Percentiles rank a stretch among this genome's conserved stretches.
phyloP scores from a whole-genome alignment of 2,888 invertebrate species.

The Selenia dentaria region DNA sequence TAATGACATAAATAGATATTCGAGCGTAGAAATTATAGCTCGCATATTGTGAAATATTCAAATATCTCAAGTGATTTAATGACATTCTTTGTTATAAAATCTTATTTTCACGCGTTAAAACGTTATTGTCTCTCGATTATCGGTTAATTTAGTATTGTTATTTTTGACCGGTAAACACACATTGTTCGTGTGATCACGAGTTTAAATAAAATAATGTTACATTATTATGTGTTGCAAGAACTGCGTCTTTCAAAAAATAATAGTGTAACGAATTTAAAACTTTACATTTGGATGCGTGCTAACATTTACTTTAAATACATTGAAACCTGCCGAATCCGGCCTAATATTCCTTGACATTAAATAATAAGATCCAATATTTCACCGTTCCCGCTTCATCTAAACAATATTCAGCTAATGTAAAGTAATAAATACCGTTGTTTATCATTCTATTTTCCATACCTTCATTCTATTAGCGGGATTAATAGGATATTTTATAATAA shows the following conservation, averaged over 20 bases:
- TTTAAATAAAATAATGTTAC: no score
- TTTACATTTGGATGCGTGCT: no score
- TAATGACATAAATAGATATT: conserved; percentile 39
- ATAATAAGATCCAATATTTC: conserved; percentile 16
- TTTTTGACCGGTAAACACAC: no score
- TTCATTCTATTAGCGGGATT: conserved; percentile 51
- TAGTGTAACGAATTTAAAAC: no score
- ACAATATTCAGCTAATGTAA: conserved; percentile 25
- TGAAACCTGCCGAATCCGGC: no score
- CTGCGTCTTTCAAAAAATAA: no score
- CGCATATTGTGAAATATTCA: conserved; percentile 39
- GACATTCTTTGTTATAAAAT: conserved; percentile 23
- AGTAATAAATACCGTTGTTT: conserved; percentile 32
- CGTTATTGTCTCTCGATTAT: conserved; percentile 17
- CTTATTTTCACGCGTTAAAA: conserved; percentile 20
- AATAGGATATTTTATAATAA: conserved; percentile 58
- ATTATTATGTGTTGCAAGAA: no score
- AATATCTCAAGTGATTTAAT: conserved; percentile 20
- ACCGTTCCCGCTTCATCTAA: conserved; percentile 20
- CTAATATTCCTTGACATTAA: conserved; percentile 1
- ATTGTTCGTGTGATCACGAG: no score
- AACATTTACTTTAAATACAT: no score
- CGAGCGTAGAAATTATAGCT: conserved; percentile 38
- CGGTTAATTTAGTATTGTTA: conserved; percentile 19
- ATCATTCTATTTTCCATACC: conserved; percentile 41